phyloP scores from a whole-genome alignment of 2,797 vertebrate species.

The Botia almorhae region DNA sequence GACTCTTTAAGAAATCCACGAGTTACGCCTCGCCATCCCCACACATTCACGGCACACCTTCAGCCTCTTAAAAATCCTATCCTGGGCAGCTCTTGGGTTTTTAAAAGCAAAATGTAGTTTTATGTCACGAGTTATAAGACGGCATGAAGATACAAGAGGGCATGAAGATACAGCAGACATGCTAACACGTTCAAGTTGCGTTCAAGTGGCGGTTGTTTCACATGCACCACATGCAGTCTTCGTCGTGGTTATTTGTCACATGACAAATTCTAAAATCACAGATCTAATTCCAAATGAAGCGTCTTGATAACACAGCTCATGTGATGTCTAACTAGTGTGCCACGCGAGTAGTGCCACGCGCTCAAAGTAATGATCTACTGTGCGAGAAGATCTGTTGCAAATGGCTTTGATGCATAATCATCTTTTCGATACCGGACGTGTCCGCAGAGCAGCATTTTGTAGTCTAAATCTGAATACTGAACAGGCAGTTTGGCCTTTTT shows the following conservation, averaged over 20 bases:
- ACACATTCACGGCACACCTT: constrained; percentile 11
- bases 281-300: constrained; percentile 57
- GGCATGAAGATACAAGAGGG: neutral
- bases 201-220: constrained; percentile 19
- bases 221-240: constrained; percentile 19
- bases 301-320: constrained; percentile 57
- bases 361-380: constrained; percentile 55
- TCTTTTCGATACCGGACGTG: constrained; percentile 46
- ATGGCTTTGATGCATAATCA: constrained; percentile 58
- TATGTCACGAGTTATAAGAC: neutral
- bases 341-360: constrained; percentile 45
- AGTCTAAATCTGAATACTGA: constrained; percentile 53
- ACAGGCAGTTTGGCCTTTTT: constrained; percentile 55
- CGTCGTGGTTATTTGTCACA: constrained; percentile 42
- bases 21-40: constrained; percentile 26
- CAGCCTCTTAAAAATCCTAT: constrained; percentile 9
- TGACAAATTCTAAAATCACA: constrained; percentile 58
- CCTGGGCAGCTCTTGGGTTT: neutral
- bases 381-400: constrained; percentile 52
- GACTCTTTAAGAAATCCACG: constrained; percentile 67
- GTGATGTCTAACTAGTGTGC: constrained; percentile 56
- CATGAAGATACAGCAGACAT: neutral
- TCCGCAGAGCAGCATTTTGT: constrained; percentile 53
- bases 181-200: neutral
- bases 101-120: constrained; percentile 23